These are phyloP conservation scores for Loripinus fragilis DNA, from an alignment of 2,888 invertebrate genomes.

Conservation along the genomic window DNA sequence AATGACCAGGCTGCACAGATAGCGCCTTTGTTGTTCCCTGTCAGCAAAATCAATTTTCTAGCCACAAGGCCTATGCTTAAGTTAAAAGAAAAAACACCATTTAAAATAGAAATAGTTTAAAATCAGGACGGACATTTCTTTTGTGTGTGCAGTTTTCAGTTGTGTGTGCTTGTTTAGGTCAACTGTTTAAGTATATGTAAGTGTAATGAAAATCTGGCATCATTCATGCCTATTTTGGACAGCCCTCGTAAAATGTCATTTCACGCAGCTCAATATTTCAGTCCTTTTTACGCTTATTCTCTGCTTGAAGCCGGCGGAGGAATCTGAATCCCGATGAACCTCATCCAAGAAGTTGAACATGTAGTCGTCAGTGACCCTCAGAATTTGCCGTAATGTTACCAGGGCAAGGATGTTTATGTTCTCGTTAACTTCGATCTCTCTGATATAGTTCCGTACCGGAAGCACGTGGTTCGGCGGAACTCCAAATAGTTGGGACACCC, in stretches of 20 bases:
- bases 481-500: constrained; percentile 42
- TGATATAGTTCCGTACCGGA: constrained; percentile 46
- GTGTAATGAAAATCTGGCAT: too few species aligned
- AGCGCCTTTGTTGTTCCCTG: too few species aligned
- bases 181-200: too few species aligned
- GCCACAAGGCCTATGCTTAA: too few species aligned
- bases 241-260: background rate
- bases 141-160: too few species aligned
- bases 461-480: constrained; percentile 45
- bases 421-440: constrained; percentile 42
- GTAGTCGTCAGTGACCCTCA: constrained; percentile 43
- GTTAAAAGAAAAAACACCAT: too few species aligned
- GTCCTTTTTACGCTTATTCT: background rate
- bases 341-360: constrained; percentile 34
- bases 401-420: constrained; percentile 45
- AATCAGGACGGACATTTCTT: too few species aligned
- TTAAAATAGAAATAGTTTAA: too few species aligned
- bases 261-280: background rate
- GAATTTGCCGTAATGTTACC: constrained; percentile 34
- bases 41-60: too few species aligned
- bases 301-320: background rate
- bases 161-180: too few species aligned
- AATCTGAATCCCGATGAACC: constrained; percentile 8
- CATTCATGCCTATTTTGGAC: too few species aligned
- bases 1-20: too few species aligned